phyloP scores from a whole-genome alignment of 2,888 invertebrate species.

The Phorcus lineatus region DNA sequence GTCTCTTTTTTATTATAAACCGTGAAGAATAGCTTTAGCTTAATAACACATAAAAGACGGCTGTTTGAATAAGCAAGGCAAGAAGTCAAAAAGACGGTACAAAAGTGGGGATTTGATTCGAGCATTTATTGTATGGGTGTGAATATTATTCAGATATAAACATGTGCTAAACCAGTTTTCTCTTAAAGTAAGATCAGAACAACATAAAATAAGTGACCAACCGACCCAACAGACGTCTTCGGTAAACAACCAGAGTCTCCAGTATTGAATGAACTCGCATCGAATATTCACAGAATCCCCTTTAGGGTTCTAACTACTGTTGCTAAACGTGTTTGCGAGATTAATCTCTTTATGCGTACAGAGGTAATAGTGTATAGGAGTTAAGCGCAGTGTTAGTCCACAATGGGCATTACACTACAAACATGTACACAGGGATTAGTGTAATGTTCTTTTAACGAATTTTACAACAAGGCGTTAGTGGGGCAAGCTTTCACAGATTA shows the following conservation, averaged over 20 bases:
- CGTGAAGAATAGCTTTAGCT: too few relatives aligned
- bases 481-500: not conserved
- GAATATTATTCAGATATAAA: not conserved
- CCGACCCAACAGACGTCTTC: not conserved
- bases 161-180: not conserved
- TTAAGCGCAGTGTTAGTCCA: conserved; percentile 3
- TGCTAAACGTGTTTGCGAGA: conserved; percentile 18
- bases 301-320: conserved; percentile 9
- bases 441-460: conserved; percentile 10
- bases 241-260: not conserved
- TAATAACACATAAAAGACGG: too few relatives aligned
- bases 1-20: too few relatives aligned
- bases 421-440: not conserved
- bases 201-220: conserved; percentile 11
- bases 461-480: not conserved
- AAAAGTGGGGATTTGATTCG: not conserved
- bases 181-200: not conserved
- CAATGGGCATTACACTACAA: not conserved
- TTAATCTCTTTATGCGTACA: conserved; percentile 15
- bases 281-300: conserved; percentile 14
- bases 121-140: not conserved
- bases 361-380: not conserved
- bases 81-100: not conserved
- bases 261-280: not conserved
- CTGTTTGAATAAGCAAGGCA: too few relatives aligned